A percentile compares a stretch with the other conserved stretches of the same genome.
Evolutionary conservation across 2,113 vertebrate species (phyloP).

Genomic region (Austrofundulus limnaeus): DNA sequence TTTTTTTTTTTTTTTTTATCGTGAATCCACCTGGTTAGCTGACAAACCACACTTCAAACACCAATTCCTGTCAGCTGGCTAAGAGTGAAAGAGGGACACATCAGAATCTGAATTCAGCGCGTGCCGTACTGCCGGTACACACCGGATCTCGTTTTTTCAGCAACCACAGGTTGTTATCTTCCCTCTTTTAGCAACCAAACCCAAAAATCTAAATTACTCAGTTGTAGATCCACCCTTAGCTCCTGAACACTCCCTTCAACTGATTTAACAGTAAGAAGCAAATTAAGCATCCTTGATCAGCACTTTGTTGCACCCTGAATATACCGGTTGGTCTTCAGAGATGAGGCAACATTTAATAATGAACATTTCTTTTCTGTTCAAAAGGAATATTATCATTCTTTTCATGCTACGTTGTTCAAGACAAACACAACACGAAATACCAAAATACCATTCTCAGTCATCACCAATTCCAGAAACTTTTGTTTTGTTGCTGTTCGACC

Average conservation of each 20-base stretch:
- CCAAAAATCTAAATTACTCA: slow-evolving; percentile 78
- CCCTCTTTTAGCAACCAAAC: slow-evolving; percentile 57
- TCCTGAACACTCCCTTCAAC: slow-evolving; percentile 72
- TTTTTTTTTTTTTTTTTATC: too few relatives aligned
- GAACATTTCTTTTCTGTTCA: background rate
- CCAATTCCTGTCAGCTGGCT: slow-evolving; percentile 61
- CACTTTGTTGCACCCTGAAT: slow-evolving; percentile 18
- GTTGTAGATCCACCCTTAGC: slow-evolving; percentile 64
- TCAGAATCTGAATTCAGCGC: slow-evolving; percentile 55
- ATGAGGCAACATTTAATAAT: background rate
- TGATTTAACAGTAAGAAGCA: slow-evolving; percentile 63
- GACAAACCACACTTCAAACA: slow-evolving; percentile 54
- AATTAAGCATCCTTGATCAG: slow-evolving; percentile 16
- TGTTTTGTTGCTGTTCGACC: slow-evolving; percentile 52
- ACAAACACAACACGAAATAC: background rate
- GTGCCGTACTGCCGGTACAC: slow-evolving; percentile 45
- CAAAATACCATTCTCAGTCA: slow-evolving; percentile 21
- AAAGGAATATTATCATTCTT: slow-evolving; percentile 2
- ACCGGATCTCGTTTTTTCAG: slow-evolving; percentile 71
- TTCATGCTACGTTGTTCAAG: background rate
- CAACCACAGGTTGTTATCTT: slow-evolving; percentile 64
- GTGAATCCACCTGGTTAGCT: slow-evolving; percentile 58
- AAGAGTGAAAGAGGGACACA: slow-evolving; percentile 70
- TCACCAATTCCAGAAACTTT: slow-evolving; percentile 8
- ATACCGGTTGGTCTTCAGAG: background rate